Conservation (phyloP, 2,113 vertebrate genomes). For the Mormoops blainvillei region DNA sequence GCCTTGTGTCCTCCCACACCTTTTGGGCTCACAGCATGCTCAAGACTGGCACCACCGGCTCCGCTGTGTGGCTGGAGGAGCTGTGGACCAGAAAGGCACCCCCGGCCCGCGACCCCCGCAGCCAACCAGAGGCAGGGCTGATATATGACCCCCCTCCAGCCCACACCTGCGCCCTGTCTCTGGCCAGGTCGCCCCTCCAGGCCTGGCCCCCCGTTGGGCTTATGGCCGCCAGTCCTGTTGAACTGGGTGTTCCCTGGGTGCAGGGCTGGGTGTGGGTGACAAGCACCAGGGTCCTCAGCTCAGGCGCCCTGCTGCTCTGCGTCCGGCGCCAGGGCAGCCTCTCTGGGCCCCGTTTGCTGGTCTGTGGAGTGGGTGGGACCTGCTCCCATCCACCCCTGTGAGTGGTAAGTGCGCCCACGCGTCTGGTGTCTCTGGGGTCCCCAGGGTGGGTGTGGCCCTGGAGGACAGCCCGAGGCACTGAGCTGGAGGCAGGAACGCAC, state of each 20-base stretch:
- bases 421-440: background rate
- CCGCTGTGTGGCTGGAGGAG: background rate
- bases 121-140: background rate
- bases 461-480: background rate
- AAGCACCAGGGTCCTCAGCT: fast-evolving
- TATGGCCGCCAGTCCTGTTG: background rate
- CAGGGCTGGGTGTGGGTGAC: too few relatives aligned
- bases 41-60: too few relatives aligned
- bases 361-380: background rate
- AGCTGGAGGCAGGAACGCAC: background rate
- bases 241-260: fast-evolving
- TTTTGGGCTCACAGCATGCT: background rate
- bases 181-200: background rate
- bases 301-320: background rate
- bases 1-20: too few relatives aligned
- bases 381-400: fast-evolving
- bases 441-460: fast-evolving
- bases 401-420: fast-evolving
- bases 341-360: background rate
- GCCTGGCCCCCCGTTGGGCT: too few relatives aligned
- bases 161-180: too few relatives aligned
- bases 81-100: background rate
- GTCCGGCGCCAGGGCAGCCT: too few relatives aligned
- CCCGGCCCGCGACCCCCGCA: fast-evolving
- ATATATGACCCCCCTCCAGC: too few relatives aligned